Evolutionary conservation across 2,113 vertebrate genomes (phyloP).

Genomic region (Leucopternis melanops): DNA sequence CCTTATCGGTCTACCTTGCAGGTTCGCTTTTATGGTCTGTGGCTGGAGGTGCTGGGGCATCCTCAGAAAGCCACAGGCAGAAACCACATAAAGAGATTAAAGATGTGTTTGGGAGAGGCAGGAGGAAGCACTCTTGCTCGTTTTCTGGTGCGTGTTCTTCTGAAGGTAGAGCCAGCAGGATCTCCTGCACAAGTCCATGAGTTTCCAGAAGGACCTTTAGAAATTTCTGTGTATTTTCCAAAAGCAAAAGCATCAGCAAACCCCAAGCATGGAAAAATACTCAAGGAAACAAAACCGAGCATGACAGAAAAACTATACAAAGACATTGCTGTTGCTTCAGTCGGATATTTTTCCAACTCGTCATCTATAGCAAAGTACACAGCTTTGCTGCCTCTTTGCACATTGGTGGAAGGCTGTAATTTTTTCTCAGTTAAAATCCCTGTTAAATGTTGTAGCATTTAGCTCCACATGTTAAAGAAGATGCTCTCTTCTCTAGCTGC

Average conservation of each 20-base stretch:
- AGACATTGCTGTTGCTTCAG: background rate
- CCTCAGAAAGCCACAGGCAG: background rate
- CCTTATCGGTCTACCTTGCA: background rate
- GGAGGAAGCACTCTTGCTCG: background rate
- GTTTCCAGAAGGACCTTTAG: background rate
- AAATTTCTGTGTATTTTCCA: background rate
- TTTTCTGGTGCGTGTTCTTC: background rate
- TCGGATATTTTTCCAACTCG: background rate
- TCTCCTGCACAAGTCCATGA: background rate
- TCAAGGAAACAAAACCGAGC: background rate
- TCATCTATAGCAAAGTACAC: background rate
- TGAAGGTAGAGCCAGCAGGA: background rate
- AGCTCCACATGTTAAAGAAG: background rate
- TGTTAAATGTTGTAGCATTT: background rate
- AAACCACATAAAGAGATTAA: background rate
- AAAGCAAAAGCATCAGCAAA: background rate
- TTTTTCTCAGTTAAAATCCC: background rate
- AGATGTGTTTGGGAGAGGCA: background rate
- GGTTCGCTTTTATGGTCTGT: background rate
- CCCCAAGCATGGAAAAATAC: background rate
- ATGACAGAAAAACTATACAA: background rate
- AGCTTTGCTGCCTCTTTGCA: background rate
- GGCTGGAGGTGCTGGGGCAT: background rate
- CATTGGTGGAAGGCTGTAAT: background rate
- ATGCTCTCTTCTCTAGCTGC: background rate